Evolutionary conservation across 2,113 vertebrate species (phyloP), one percentile per base, ranked within the genome.

Genomic region (Heptranchias perlo): DNA sequence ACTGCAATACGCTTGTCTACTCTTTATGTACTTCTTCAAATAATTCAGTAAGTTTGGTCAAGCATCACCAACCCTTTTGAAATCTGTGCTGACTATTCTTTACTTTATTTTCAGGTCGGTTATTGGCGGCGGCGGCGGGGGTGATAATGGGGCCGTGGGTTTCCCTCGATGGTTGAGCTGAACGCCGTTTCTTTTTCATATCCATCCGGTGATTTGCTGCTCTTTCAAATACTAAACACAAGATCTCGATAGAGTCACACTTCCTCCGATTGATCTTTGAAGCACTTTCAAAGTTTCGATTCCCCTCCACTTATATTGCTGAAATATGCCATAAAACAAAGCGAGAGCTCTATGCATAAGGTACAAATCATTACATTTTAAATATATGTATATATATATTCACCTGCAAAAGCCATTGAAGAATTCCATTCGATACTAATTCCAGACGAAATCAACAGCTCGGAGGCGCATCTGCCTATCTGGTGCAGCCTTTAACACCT

Each of bases 321-420:
- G 14, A 54, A 89, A 58, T 39, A 18, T 7, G 7, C 4, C 4
- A 49, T 86, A 47, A 25, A 76, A 11, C 31, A n/a, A 47, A 49
- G 6, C 10, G 21, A 86, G 47, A 87, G 11, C 28, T 49, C 44
- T 10, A 8, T 14, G 14, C 4, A 92, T 0, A 92, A 58, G 31
- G 0, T 31, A n/a, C 52, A 91, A 91, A n/a, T 35, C 13, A 92
- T 92, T 62, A 62, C 21, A 10, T 54, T 52, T 87, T 1, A 49
- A 35, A 28, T 11, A 35, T 25, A 44, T 6, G 73, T 18, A 49
- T 58, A 28, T 11, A 35, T 25, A 44, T 6, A 95, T 18, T 95
- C 3, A 73, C 94, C 94, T 95, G 94, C 28, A 95, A 69, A 95
- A 73, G 94, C 65, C 94, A 95, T 95, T 31, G 44, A 23, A 18